phyloP scores from a whole-genome alignment of 2,888 invertebrate species.

The Trachelus tabidus region DNA sequence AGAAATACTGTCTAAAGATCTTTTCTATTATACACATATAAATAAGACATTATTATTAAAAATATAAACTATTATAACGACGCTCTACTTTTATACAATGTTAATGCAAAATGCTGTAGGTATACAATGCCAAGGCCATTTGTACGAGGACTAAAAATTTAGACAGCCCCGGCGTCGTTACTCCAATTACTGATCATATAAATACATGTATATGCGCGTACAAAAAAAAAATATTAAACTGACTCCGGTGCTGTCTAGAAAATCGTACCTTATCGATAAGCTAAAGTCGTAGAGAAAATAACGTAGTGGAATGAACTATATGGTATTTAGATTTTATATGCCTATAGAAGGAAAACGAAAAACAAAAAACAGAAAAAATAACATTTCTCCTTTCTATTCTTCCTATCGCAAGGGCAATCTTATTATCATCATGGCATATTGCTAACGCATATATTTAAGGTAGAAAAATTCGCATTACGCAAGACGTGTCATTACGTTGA shows the following conservation, averaged over 20 bases:
- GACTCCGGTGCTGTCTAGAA: neutral
- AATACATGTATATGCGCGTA: neutral
- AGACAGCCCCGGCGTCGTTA: neutral
- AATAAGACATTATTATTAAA: neutral
- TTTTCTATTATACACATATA: neutral
- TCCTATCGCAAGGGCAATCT: constrained; percentile 8
- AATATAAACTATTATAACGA: neutral
- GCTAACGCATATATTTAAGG: neutral
- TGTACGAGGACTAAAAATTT: neutral
- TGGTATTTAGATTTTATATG: neutral
- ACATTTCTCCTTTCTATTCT: constrained; percentile 14
- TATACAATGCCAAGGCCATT: neutral
- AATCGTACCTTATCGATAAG: neutral
- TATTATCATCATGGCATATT: neutral
- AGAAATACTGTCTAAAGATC: neutral
- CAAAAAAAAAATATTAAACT: neutral
- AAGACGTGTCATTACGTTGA: neutral
- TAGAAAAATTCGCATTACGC: neutral
- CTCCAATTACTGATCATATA: neutral
- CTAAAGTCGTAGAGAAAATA: neutral
- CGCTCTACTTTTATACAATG: neutral
- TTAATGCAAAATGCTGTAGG: neutral
- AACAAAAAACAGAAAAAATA: neutral
- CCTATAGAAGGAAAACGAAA: constrained; percentile 1
- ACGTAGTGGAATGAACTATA: neutral